phyloP scores from a whole-genome alignment of 2,888 invertebrate genomes.

The Euplexia lucipara region DNA sequence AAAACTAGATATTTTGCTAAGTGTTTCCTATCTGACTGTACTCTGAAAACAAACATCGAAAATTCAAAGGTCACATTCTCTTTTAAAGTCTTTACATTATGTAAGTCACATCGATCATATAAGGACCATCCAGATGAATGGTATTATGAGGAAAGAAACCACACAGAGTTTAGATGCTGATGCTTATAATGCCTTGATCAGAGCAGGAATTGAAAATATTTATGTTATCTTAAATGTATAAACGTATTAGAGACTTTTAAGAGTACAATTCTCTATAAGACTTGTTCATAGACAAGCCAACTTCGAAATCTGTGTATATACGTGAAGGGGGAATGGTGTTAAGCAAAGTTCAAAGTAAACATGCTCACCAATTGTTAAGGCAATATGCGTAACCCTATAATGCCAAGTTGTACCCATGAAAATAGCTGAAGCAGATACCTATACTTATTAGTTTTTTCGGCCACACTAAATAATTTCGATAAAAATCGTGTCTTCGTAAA shows the following conservation, averaged over 20 bases:
- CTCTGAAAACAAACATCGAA: no score
- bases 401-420: constrained; percentile 33
- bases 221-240: not conserved
- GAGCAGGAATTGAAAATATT: no score
- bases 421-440: constrained; percentile 38
- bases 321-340: constrained; percentile 10
- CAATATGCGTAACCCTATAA: constrained; percentile 37
- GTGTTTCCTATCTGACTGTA: no score
- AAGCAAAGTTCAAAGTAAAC: constrained; percentile 42
- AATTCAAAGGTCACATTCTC: no score
- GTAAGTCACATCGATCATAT: no score
- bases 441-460: constrained; percentile 41
- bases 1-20: no score
- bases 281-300: not conserved
- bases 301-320: constrained; percentile 22
- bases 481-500: constrained; percentile 18
- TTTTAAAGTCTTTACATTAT: no score
- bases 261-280: not conserved
- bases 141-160: no score
- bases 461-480: constrained; percentile 15
- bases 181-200: no score
- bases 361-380: constrained; percentile 34
- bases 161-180: no score
- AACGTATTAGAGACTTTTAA: not conserved
- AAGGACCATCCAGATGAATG: no score